Base-by-base conservation (phyloP, 2,113 vertebrate species). In the Platanista minor region DNA sequence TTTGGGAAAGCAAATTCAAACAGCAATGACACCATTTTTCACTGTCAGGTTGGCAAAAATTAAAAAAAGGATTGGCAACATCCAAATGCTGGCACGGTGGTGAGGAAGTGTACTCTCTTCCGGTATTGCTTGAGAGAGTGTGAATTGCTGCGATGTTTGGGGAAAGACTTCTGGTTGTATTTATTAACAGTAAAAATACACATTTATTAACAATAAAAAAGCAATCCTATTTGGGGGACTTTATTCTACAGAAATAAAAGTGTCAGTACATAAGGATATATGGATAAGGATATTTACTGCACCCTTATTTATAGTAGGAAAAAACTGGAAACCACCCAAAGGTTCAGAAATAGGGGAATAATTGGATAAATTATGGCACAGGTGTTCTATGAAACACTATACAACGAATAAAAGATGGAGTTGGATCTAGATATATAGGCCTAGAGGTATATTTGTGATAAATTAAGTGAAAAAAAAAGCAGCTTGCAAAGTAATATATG, bases 201-300 rank as follows among this genome's bases (percentile, higher is more conserved):
- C 62, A 71, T 90, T 97, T 98, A 96, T 97, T 97, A 97, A 97
- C 95, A 87, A 93, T 95, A 96, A 89, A 97, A 95, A 97, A 59
- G 49, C 74, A 95, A 91, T 95, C 83, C 15, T 81, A 62, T 95
- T 95, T 91, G 29, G 87, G 78, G 72, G 87, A 83, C 86, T 95
- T 96, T 97, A 97, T 92, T 91, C 84, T 49, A 88, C n/a, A 84
- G 90, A 97, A 97, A 97, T 97, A 93, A 95, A 97, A 97, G 33
- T 84, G 96, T 95, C 95, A 95, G 74, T 84, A 59, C 23, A 5
- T 71, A 87, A 96, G 89, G 82, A 96, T 97, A 54, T 97, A 97
- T 87, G 89, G 93, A 36, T 67, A 86, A 93, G 20, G 36, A 91
- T 97, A 95, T 97, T 98, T 97, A 97, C 15, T 67, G 74, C 43